phyloP scores from a whole-genome alignment of 2,113 vertebrate species.

The Mesoclemmys tuberculata region DNA sequence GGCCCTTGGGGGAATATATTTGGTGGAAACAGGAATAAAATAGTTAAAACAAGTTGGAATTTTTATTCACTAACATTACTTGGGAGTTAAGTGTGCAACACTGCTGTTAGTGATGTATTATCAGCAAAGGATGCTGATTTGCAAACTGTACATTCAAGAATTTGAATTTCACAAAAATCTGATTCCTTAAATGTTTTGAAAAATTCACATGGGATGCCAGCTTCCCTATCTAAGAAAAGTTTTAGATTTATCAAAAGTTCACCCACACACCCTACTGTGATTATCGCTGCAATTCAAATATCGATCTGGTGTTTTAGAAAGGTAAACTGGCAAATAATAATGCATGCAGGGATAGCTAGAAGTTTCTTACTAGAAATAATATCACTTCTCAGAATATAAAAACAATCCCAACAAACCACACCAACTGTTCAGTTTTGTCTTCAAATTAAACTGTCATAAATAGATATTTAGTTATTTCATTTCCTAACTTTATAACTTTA shows the following conservation, averaged over 20 bases:
- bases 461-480: neutral
- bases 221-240: neutral
- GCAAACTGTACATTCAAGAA: neutral
- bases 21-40: constrained; percentile 3
- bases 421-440: neutral
- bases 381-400: neutral
- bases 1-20: neutral
- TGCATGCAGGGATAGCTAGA: neutral
- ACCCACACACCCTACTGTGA: neutral
- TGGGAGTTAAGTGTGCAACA: constrained; percentile 18
- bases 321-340: neutral
- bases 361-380: neutral
- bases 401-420: neutral
- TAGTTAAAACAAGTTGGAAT: neutral
- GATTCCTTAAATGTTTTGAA: neutral
- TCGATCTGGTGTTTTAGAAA: neutral
- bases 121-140: neutral
- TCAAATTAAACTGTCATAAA: neutral
- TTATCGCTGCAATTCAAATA: neutral
- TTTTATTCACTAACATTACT: neutral
- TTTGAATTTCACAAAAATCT: neutral
- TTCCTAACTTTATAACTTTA: neutral
- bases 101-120: neutral
- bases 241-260: neutral
- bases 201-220: neutral